Evolutionary conservation across 1,140 invertebrate genomes (phyloP), one percentile per base, ranked within the genome.

Genomic region (Proctacanthus coquilletti): DNA sequence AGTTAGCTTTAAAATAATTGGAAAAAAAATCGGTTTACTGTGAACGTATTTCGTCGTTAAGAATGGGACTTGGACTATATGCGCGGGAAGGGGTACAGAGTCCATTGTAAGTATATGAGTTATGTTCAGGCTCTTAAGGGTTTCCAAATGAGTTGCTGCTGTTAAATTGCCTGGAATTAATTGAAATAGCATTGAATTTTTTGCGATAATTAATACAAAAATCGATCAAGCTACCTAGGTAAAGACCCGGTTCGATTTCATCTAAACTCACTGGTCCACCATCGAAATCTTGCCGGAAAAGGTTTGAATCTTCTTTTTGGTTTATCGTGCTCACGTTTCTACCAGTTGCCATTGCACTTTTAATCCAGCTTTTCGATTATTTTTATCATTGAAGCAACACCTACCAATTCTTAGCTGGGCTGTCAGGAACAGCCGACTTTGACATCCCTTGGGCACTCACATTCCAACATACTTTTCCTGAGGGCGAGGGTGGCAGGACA

Each of bases 91-190:
- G 10, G 83, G 83, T 47, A 83, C 82, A 3, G 81, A 74, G 53
- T 88, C 84, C 32, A 86, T 68, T 0, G 84, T 86, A 9, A 88
- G 53, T 42, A 88, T 82, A 47, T 82, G 75, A 9, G 71, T 77
- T 18, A 86, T 75, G 46, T 73, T 70, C 21, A 72, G 64, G 14
- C 67, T 69, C 29, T 71, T 69, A 27, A 86, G 49, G 40, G 74
- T 75, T 20, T 76, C 66, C 20, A 75, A 56, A 51, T 84, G 74
- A 30, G 75, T 76, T 10, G 84, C 84, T 39, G 80, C 80, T 36
- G 80, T 77, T 30, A 86, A 52, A 51, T 85, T 84, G 39, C 80
- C 80, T 77, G 25, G n/a, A 39, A 50, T 8, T 11, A 33, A 34
- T 11, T 21, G 11, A 18, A 34, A 33, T 19, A 25, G 34, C n/a